Percentiles rank a stretch among this genome's conserved stretches.
Evolutionary conservation across 2,797 vertebrate species (phyloP).

Genomic region (Gobio occitaniae): DNA sequence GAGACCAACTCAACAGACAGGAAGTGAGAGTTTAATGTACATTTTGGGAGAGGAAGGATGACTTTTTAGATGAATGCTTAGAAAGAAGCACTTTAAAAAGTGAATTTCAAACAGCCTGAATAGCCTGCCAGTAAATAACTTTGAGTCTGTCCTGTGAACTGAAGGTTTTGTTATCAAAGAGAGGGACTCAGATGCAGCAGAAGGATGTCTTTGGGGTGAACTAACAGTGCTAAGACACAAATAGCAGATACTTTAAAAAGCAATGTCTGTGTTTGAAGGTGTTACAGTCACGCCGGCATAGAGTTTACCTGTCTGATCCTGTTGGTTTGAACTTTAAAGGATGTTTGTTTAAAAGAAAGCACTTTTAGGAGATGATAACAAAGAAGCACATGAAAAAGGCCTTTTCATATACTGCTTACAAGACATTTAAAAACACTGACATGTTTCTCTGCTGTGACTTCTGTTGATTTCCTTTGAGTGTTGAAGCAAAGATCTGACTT

Average conservation of each 20-base stretch:
- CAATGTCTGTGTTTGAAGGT: conserved; percentile 11
- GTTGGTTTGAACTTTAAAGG: conserved; percentile 42
- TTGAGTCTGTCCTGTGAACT: conserved; percentile 5
- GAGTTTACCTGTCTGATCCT: not conserved
- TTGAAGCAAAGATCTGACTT: not conserved
- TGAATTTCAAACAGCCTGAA: conserved; percentile 1
- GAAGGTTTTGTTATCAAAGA: conserved; percentile 26
- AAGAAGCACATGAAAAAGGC: conserved; percentile 23
- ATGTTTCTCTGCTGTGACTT: conserved; percentile 12
- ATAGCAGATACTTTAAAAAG: conserved; percentile 17
- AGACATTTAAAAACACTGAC: conserved; percentile 2
- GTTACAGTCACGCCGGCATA: not conserved
- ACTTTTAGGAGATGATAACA: conserved; percentile 25
- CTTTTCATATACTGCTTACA: conserved; percentile 21
- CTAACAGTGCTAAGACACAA: conserved; percentile 25
- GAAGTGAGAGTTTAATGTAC: not conserved
- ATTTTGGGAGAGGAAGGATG: not conserved
- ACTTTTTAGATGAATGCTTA: not conserved
- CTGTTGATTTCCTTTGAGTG: conserved; percentile 13
- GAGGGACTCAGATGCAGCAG: conserved; percentile 28
- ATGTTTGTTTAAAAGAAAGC: conserved; percentile 11
- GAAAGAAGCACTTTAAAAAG: conserved; percentile 20
- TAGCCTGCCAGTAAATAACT: not conserved
- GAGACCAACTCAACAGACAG: not conserved
- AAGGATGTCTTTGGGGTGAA: conserved; percentile 23